phyloP scores from a whole-genome alignment of 2,113 vertebrate genomes.

The Panthera tigris region DNA sequence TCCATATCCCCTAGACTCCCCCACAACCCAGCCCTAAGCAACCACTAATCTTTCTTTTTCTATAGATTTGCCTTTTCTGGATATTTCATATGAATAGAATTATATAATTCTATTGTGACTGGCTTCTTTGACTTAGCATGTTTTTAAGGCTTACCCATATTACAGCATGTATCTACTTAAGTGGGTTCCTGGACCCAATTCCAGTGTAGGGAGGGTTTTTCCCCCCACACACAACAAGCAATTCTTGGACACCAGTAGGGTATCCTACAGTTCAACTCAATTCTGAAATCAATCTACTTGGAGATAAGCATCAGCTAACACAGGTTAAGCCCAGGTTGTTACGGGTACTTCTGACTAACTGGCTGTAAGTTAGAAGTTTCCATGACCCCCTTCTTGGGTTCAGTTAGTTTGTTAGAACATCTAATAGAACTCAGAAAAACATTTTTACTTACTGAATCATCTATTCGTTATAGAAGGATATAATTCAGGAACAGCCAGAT shows the following conservation, averaged over 20 bases:
- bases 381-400: background rate
- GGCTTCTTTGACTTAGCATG: background rate
- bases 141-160: background rate
- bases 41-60: background rate
- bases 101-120: background rate
- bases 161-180: background rate
- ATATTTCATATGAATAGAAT: background rate
- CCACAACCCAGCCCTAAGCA: background rate
- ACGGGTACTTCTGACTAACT: background rate
- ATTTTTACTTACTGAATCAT: background rate
- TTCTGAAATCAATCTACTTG: background rate
- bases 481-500: background rate
- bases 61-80: background rate
- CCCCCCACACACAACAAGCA: background rate
- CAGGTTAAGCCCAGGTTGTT: background rate
- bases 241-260: background rate
- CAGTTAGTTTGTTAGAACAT: background rate
- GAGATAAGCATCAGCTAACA: background rate
- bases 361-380: background rate
- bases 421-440: background rate
- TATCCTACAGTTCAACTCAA: background rate
- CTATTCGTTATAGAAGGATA: background rate
- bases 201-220: background rate
- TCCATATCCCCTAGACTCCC: background rate
- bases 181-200: background rate